Evolutionary conservation across 2,797 vertebrate species (phyloP), one percentile per base, ranked within the genome.

Genomic region (Xerus rutilus): DNA sequence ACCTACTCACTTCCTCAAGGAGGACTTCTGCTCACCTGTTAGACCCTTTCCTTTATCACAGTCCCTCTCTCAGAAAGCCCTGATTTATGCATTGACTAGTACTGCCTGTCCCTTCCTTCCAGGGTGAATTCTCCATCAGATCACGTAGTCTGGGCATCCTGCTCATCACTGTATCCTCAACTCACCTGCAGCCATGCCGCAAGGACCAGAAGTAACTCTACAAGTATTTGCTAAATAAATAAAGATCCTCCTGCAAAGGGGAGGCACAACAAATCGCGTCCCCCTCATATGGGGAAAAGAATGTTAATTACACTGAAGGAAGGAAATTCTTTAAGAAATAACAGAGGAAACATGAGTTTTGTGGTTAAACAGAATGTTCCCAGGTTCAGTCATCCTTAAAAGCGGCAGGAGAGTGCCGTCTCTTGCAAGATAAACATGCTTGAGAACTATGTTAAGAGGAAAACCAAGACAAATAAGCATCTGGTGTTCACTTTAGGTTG

Each of bases 401-500:
- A 88, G 39, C 84, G 76, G n/a, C 17, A 78, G 45, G 18, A 91
- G 28, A 70, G 21, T 21, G 3, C 14, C 39, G 23, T 52, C 30
- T 54, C 35, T 54, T 76, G 70, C 25, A 81, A 89, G 65, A 89
- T 49, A 93, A 72, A 65, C 20, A 76, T 28, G 3, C 45, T 4
- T 83, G 64, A 82, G 67, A 82, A 91, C 47, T 57, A 84, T 67
- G 77, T 64, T 13, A 94, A 88, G 39, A 93, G 39, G 65, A 67
- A 94, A 59, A 84, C 18, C 52, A 94, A 94, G 47, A 69, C 65
- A 95, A 95, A 86, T 17, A 65, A 94, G 86, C 49, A 93, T 77
- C 84, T 84, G 32, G 45, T 30, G 9, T 7, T 91, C 54, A 57
- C 72, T 89, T 91, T 77, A 95, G 54, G 25, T 77, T 83, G 81